Conservation (phyloP, 1,140 invertebrate species). For the Drosophila mojavensis region DNA sequence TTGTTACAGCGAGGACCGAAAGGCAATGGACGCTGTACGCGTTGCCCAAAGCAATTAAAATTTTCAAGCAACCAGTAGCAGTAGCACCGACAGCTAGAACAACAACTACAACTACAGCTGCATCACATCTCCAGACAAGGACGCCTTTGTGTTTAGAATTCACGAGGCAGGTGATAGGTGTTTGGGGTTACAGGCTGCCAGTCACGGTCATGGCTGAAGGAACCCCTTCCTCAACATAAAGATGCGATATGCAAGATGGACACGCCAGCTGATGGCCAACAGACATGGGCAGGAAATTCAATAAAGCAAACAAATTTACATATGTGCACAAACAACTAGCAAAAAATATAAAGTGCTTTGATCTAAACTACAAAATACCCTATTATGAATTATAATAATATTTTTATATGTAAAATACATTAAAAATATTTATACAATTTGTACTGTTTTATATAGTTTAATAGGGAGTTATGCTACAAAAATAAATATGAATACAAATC, state of each 20-base stretch:
- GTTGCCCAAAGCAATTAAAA: constrained; percentile 70
- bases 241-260: not conserved
- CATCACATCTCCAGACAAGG: constrained; percentile 41
- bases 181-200: constrained; percentile 61
- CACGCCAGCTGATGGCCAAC: constrained; percentile 50
- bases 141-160: constrained; percentile 52
- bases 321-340: not conserved
- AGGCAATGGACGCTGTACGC: constrained; percentile 21
- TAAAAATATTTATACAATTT: too few species aligned
- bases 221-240: constrained; percentile 21
- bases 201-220: constrained; percentile 65
- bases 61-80: constrained; percentile 35
- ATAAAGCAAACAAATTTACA: constrained; percentile 46
- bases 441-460: too few species aligned
- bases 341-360: not conserved
- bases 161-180: constrained; percentile 43
- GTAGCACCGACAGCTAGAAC: constrained; percentile 20
- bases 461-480: too few species aligned
- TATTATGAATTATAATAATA: not conserved
- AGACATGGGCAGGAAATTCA: constrained; percentile 56
- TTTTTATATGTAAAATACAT: too few species aligned
- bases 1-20: constrained; percentile 17
- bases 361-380: not conserved
- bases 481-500: too few species aligned
- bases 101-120: constrained; percentile 40